Evolutionary conservation across 2,888 invertebrate genomes (phyloP), one percentile per base, ranked within the genome.

Genomic region (Iphiclides podalirius): DNA sequence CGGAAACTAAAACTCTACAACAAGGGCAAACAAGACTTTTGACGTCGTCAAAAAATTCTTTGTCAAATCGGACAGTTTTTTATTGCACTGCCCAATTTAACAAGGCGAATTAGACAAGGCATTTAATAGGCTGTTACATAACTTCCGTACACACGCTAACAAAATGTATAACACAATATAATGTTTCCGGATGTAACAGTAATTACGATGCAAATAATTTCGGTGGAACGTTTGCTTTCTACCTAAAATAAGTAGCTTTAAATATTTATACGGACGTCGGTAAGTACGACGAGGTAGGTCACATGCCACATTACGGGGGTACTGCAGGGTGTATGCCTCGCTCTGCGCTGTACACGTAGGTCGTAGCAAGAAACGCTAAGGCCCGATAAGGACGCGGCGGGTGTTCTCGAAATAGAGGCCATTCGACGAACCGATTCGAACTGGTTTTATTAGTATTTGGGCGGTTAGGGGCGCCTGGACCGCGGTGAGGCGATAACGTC

Each of bases 401-500:
- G 65, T 64, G 77, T 72, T 80, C 81, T 79, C 74, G 73, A 83
- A 83, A 84, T 81, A 80, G 79, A 80, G 77, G 72, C 75, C 68
- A 73, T 82, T 79, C 77, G 72, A 70, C 71, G 75, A 78, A 79
- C 70, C 69, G 70, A 75, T 76, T 73, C 71, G 68, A 75, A 80
- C 82, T 78, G 79, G 84, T 83, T 84, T 78, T 73, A 74, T 72
- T 70, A 57, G 53, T 54, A 55, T 51, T 58, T 53, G 70, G 64
- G 51, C 53, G 55, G 49, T 41, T 60, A 63, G 63, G 57, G 68
- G 65, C 74, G 74, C 71, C 73, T 72, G 70, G 68, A 70, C 66
- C 66, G 60, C 71, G 69, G 71, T 67, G 66, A 66, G 70, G 63
- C 61, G 71, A 65, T 65, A 65, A 70, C 67, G 67, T 66, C 67